Percentiles rank a stretch among this genome's conserved stretches.
Evolutionary conservation across 1,140 invertebrate species (phyloP).

Genomic region (Drosophila sp.): DNA sequence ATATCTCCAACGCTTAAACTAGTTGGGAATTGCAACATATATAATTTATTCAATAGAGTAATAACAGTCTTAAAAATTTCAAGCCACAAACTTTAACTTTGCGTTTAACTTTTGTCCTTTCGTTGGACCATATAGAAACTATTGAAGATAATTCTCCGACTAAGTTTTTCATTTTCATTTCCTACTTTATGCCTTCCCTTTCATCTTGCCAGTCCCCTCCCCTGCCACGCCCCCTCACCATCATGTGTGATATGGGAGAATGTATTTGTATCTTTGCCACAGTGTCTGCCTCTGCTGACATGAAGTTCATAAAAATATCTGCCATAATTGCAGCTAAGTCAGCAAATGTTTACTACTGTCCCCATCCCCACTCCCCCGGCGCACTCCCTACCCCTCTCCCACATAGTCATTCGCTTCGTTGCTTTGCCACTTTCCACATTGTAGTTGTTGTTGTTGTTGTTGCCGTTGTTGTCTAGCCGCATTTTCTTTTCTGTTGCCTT

Average conservation of each 20-base stretch:
- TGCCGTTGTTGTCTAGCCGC: constrained; percentile 32
- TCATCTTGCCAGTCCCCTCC: background rate
- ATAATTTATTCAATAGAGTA: no score
- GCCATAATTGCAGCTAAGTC: constrained; percentile 63
- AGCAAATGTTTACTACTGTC: constrained; percentile 55
- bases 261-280: constrained; percentile 24
- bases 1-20: no score
- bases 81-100: background rate
- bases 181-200: constrained; percentile 15
- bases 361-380: background rate
- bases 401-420: constrained; percentile 12
- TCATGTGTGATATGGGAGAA: constrained; percentile 13
- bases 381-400: background rate
- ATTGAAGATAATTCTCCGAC: background rate
- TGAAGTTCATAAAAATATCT: constrained; percentile 72
- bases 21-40: no score
- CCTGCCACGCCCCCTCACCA: background rate
- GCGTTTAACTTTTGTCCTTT: background rate
- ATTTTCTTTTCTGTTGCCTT: constrained; percentile 19
- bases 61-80: background rate
- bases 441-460: constrained; percentile 4
- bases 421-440: constrained; percentile 4
- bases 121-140: background rate
- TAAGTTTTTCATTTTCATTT: constrained; percentile 2
- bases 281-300: constrained; percentile 39